phyloP scores from a whole-genome alignment of 1,140 invertebrate genomes.

The Calephelis virginiensis region DNA sequence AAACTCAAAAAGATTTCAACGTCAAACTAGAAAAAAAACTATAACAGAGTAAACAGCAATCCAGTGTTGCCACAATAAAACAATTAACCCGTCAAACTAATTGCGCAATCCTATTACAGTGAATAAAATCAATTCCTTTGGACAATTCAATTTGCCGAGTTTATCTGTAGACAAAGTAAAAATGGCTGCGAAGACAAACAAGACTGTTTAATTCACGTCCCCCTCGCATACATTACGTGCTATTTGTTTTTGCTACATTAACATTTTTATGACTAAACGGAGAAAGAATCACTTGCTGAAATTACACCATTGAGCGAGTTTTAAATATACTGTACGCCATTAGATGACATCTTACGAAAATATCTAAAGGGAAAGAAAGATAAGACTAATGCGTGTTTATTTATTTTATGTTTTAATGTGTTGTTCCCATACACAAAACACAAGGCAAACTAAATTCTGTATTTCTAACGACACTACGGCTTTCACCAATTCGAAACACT shows the following conservation, averaged over 20 bases:
- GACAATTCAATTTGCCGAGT: slow-evolving; percentile 52
- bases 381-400: too few species aligned
- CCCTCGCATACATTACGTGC: slow-evolving; percentile 68
- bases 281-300: slow-evolving; percentile 55
- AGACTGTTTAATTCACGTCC: slow-evolving; percentile 52
- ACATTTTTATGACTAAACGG: slow-evolving; percentile 75
- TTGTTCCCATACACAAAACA: too few species aligned
- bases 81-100: slow-evolving; percentile 16
- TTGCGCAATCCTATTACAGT: slow-evolving; percentile 25
- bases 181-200: slow-evolving; percentile 42
- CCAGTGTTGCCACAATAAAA: slow-evolving; percentile 7
- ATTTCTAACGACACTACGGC: too few species aligned
- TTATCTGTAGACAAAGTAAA: slow-evolving; percentile 44
- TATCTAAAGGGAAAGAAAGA: slow-evolving; percentile 1
- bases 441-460: too few species aligned
- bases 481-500: too few species aligned
- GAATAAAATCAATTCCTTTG: slow-evolving; percentile 45
- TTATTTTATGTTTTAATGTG: too few species aligned
- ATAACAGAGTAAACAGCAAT: not conserved
- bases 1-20: not conserved
- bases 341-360: slow-evolving; percentile 14
- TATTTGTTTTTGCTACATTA: slow-evolving; percentile 73
- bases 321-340: slow-evolving; percentile 18
- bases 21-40: not conserved
- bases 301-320: slow-evolving; percentile 29